Conservation (phyloP, 2,888 invertebrate genomes). For the Pyrrhia umbra region DNA sequence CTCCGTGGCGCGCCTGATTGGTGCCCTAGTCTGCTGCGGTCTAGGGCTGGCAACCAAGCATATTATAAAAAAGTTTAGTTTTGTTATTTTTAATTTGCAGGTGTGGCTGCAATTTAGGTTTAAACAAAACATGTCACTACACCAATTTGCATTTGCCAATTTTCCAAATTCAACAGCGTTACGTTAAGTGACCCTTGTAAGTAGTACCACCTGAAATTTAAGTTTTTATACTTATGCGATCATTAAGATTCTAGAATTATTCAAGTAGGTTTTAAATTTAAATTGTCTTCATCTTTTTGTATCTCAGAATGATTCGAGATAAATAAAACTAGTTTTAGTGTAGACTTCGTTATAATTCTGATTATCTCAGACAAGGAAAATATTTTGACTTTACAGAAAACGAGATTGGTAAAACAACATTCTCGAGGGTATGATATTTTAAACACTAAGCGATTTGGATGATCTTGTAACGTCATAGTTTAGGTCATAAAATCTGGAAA, state of each 20-base stretch:
- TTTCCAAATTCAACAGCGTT: not conserved
- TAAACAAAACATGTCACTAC: not conserved
- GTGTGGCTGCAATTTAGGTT: not conserved
- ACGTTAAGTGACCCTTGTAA: not conserved
- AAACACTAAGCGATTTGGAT: not conserved
- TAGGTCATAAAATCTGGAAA: not conserved
- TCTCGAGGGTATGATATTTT: slow-evolving; percentile 2
- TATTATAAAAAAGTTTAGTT: not conserved
- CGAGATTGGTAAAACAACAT: not conserved
- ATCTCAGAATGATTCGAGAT: slow-evolving; percentile 13
- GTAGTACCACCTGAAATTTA: no score
- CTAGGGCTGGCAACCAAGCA: slow-evolving; percentile 61
- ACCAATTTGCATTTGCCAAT: slow-evolving; percentile 2
- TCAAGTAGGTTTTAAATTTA: slow-evolving; percentile 9
- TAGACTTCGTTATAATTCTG: not conserved
- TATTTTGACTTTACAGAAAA: slow-evolving; percentile 11
- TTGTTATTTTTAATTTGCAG: slow-evolving; percentile 11
- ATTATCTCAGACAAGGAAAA: slow-evolving; percentile 32
- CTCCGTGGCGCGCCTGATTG: slow-evolving; percentile 73
- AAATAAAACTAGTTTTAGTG: slow-evolving; percentile 36
- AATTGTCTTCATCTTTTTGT: slow-evolving; percentile 28
- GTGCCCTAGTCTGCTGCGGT: slow-evolving; percentile 67
- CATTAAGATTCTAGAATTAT: slow-evolving; percentile 18
- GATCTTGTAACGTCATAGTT: not conserved
- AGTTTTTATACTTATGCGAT: no score